Percentiles rank a stretch among this genome's conserved stretches.
phyloP scores from a whole-genome alignment of 2,797 vertebrate species.

The Pangasius djambal region DNA sequence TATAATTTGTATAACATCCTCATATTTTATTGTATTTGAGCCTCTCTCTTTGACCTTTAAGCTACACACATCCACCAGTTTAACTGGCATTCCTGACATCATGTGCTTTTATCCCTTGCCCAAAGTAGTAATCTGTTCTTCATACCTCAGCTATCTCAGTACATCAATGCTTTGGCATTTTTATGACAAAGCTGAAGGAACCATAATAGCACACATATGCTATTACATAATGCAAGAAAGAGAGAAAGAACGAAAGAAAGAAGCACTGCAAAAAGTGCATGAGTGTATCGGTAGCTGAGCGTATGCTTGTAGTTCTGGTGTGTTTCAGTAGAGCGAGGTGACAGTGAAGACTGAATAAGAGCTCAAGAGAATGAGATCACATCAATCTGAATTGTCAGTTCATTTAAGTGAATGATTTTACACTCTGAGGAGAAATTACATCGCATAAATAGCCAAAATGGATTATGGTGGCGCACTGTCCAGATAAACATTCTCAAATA shows the following conservation, averaged over 20 bases:
- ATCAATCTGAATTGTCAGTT: neutral
- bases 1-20: conserved; percentile 2
- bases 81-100: conserved; percentile 29
- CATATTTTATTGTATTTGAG: conserved; percentile 11
- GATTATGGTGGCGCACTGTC: neutral
- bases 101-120: conserved; percentile 53
- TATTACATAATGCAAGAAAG: neutral
- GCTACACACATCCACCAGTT: conserved; percentile 8
- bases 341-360: neutral
- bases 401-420: neutral
- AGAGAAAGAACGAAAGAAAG: neutral
- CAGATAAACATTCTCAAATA: conserved; percentile 15
- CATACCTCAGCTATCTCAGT: conserved; percentile 39
- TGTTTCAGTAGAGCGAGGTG: neutral
- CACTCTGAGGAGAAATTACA: neutral
- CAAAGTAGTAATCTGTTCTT: conserved; percentile 48
- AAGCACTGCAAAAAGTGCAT: neutral
- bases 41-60: conserved; percentile 14
- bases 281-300: neutral
- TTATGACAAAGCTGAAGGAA: conserved; percentile 32
- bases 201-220: conserved; percentile 36
- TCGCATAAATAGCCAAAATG: neutral
- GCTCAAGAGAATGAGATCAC: neutral
- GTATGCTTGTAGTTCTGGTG: neutral
- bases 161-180: conserved; percentile 36